phyloP scores from a whole-genome alignment of 1,140 invertebrate species.

The Habropoda laboriosa region DNA sequence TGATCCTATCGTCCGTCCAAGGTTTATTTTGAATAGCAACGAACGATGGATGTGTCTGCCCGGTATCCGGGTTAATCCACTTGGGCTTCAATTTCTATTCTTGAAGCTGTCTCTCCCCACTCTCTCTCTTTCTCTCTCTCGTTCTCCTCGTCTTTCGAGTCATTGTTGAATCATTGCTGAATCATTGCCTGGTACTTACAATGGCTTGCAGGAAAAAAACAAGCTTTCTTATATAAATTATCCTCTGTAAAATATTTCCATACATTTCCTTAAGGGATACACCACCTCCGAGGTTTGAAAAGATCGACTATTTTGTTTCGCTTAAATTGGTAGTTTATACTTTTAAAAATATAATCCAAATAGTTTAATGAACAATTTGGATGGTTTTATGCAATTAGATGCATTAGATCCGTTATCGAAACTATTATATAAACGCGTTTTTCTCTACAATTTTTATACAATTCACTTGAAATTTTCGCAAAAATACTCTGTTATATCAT shows the following conservation, averaged over 20 bases:
- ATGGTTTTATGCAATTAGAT: too few relatives aligned
- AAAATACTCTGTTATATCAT: too few relatives aligned
- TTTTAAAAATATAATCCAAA: too few relatives aligned
- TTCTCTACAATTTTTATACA: too few relatives aligned
- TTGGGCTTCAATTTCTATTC: conserved; percentile 50
- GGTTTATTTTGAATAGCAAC: conserved; percentile 47
- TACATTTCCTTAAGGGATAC: too few relatives aligned
- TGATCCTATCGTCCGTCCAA: conserved; percentile 18
- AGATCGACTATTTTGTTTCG: too few relatives aligned
- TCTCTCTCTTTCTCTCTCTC: neutral
- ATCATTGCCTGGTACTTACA: neutral
- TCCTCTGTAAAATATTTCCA: neutral
- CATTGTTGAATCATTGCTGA: conserved; percentile 16
- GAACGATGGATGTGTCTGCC: conserved; percentile 41
- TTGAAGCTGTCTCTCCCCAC: conserved; percentile 23
- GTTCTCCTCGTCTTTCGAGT: neutral
- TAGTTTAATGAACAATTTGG: too few relatives aligned
- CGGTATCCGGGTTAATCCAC: conserved; percentile 47
- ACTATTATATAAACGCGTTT: too few relatives aligned
- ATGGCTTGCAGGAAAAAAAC: neutral
- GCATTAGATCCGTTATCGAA: too few relatives aligned
- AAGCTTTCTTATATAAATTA: neutral
- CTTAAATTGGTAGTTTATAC: too few relatives aligned
- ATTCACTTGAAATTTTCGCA: too few relatives aligned
- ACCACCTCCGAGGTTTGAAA: too few relatives aligned